Evolutionary conservation across 2,888 invertebrate genomes (phyloP), one percentile per base, ranked within the genome.

Genomic region (Netelia virgata): DNA sequence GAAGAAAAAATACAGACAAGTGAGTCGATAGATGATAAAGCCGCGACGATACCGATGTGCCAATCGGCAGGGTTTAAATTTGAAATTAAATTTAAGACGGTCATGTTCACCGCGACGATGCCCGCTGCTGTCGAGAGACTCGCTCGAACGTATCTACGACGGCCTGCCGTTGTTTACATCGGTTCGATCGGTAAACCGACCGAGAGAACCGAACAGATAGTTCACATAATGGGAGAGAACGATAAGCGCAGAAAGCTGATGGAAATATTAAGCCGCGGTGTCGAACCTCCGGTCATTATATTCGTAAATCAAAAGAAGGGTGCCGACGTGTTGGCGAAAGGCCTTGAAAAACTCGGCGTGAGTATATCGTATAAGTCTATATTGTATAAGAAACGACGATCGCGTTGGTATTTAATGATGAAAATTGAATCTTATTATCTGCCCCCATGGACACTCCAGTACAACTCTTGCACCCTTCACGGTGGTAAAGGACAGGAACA

Each of bases 41-140:
- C n/a, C n/a, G n/a, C n/a, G n/a, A n/a, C n/a, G n/a, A n/a, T n/a
- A n/a, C n/a, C n/a, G n/a, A n/a, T n/a, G n/a, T n/a, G n/a, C n/a
- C n/a, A n/a, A n/a, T n/a, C n/a, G n/a, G 23, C 23, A 36, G 68
- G 16, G 3, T 14, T 14, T 72, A 3, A n/a, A 14, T 55, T 36
- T 36, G 1, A 16, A n/a, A 8, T 14, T 57, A 11, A 69, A 14
- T 63, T 66, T 14, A 90, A 96, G 97, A 99, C 99, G 90, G 99
- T 99, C 93, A 99, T 99, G 99, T 99, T 99, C 94, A 99, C 99
- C 69, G 99, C 99, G 2, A 99, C 99, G 87, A 99, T 99, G 99
- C 99, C 99, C 9, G 97, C 99, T 0, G 98, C 99, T 1, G 99
- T 99, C 1, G 99, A 99, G 94, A 95, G 99, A 84, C 94, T 99